Base-by-base conservation (phyloP, 2,888 invertebrate genomes). In the Trichacis sp. region DNA sequence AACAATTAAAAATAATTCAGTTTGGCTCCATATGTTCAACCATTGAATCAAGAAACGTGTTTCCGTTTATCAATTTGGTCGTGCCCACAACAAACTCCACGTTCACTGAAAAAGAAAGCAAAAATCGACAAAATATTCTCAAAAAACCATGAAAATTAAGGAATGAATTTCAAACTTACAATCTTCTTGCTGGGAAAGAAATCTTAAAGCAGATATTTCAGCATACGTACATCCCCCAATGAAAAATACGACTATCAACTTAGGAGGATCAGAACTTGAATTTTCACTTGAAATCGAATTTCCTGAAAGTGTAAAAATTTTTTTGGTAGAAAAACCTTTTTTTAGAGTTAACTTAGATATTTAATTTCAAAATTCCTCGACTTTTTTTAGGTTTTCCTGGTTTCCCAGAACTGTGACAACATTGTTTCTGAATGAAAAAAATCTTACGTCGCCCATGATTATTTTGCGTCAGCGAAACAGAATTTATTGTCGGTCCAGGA, bases 181-280 rank as follows among this genome's bases (percentile, higher is more conserved):
- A 63, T 93, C 93, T 78, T 93, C 93, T 78, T 92, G 91, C 70
- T 91, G 91, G 9, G 92, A 90, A 15, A 93, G 86, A 74, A 90
- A 92, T 61, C 93, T 87, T 8, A 93, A 79, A 0, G 93, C 92
- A 0, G 93, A 92, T 75, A 93, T 92, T 85, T 99, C 99, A 1
- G 97, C 95, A 85, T 92, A 96, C 0, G 98, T 99, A 80, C 97
- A 95, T 0, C 99, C 99, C 2, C 99, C 99, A 12, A 99, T 91
- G 81, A 98, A 97, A 84, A 97, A 96, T 0, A 99, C 95, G 0
- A 98, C 86, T 6, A 97, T 91, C 1, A 96, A 92, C 70, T 88
- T 87, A 0, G 91, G 88, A 36, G 88, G 87, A 71, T 92, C 78
- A 50, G 84, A 76, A 65, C 71, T 76, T 6, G 85, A 85, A 52